Conservation (phyloP, 2,888 invertebrate species). For the Pandemis corylana region DNA sequence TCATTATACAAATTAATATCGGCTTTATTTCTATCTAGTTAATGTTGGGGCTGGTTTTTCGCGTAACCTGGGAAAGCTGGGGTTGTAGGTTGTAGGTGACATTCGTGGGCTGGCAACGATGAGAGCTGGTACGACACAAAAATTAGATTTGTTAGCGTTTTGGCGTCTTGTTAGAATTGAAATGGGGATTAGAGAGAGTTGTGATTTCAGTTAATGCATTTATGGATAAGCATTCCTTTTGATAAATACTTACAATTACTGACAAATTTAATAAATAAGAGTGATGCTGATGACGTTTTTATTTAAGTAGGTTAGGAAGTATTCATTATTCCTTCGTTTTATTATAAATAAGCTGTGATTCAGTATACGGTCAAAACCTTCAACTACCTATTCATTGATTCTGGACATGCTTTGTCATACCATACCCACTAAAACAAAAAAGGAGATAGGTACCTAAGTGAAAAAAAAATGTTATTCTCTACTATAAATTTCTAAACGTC, state of each 20-base stretch:
- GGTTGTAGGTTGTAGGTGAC: constrained; percentile 55
- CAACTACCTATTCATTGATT: no score
- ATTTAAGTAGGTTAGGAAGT: no score
- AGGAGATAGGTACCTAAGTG: no score
- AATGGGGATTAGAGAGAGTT: constrained; percentile 14
- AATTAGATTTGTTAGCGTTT: constrained; percentile 18
- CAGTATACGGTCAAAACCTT: no score
- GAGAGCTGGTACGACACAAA: constrained; percentile 56
- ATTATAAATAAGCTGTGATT: no score
- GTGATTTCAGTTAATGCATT: not conserved
- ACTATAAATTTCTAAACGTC: no score
- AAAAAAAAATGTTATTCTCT: no score
- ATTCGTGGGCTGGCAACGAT: constrained; percentile 63
- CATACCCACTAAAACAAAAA: no score
- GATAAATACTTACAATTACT: not conserved
- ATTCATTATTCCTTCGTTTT: no score
- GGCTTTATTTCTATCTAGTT: constrained; percentile 52
- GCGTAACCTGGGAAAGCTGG: constrained; percentile 46
- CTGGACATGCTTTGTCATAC: no score
- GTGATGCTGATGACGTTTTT: no score
- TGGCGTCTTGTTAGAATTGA: constrained; percentile 12
- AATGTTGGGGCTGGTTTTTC: constrained; percentile 48
- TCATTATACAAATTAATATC: constrained; percentile 58
- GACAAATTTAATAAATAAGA: no score
- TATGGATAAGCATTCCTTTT: not conserved